phyloP scores from a whole-genome alignment of 2,888 invertebrate genomes.

The Nephrocerus scutellatus region DNA sequence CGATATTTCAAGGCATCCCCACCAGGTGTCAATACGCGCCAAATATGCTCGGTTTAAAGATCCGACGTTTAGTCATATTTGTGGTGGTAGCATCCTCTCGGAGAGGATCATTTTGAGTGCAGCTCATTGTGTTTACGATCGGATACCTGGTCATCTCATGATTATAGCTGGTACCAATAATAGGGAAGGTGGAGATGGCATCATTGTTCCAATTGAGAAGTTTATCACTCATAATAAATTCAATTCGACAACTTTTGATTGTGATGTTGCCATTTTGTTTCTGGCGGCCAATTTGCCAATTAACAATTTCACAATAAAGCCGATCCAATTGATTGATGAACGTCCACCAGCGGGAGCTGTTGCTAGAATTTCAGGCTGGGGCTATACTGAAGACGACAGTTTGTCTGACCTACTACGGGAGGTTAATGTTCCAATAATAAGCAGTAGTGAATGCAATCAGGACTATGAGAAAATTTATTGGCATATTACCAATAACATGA shows the following conservation, averaged over 20 bases:
- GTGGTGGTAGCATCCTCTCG: background rate
- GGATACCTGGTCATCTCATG: background rate
- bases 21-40: constrained; percentile 1
- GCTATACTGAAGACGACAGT: background rate
- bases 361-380: background rate
- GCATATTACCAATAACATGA: background rate
- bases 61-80: constrained; percentile 6
- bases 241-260: constrained; percentile 6
- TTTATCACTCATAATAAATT: background rate
- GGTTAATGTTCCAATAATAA: background rate
- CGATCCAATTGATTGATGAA: too few species aligned
- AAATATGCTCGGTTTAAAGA: too few species aligned
- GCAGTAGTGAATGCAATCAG: background rate
- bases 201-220: background rate
- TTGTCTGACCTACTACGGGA: background rate
- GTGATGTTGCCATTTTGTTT: background rate
- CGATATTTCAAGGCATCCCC: background rate
- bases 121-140: background rate
- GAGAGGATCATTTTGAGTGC: background rate
- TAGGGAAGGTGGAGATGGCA: too few species aligned
- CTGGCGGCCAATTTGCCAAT: background rate
- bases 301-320: too few species aligned
- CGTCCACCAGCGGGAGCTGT: background rate
- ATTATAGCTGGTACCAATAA: background rate
- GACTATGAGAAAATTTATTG: too few species aligned